Evolutionary conservation across 1,140 invertebrate genomes (phyloP), one percentile per base, ranked within the genome.

Genomic region (Drosophila virilis): DNA sequence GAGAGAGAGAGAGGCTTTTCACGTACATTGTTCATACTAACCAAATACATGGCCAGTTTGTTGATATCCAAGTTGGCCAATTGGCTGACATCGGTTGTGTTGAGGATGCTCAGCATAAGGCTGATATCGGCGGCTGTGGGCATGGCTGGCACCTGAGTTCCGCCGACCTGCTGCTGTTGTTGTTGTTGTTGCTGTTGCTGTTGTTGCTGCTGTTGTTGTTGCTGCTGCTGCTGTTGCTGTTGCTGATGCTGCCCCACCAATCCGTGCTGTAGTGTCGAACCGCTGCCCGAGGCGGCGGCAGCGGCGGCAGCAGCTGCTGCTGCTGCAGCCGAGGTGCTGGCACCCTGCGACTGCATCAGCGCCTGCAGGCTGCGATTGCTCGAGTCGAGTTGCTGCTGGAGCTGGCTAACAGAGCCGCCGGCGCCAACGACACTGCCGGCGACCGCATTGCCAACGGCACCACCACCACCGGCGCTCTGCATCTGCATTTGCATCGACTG

Each of bases 31-130:
- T 91, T 92, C 81, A 93, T 94, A 94, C 95, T 94, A 90, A 96
- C 95, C 94, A 96, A 93, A 92, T 96, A 96, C 93, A 96, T 95
- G 77, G 95, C 95, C 73, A 96, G 93, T 89, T 96, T 95, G 81
- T 96, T 95, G 73, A 96, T 93, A 90, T 96, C 95, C 95, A 95
- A 95, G 55, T 93, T 93, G 9, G 85, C 93, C 90, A 86, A 92
- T 80, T 80, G 93, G 77, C 92, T 93, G 73, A 92, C 94, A 77
- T 93, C 92, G 58, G 93, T 93, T 78, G 94, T 94, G 40, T 92
- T 92, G 55, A 93, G 79, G 6, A 92, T 81, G 70, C 83, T 92
- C 48, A 92, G 78, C 91, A 92, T 92, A 40, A 92, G 77, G 64
- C 80, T 88, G 38, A 92, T 92, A 74, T 92, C 92, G 58, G 92